Percentiles rank a stretch among this genome's conserved stretches.
Evolutionary conservation across 2,113 vertebrate species (phyloP).

Genomic region (Chionomys nivalis): DNA sequence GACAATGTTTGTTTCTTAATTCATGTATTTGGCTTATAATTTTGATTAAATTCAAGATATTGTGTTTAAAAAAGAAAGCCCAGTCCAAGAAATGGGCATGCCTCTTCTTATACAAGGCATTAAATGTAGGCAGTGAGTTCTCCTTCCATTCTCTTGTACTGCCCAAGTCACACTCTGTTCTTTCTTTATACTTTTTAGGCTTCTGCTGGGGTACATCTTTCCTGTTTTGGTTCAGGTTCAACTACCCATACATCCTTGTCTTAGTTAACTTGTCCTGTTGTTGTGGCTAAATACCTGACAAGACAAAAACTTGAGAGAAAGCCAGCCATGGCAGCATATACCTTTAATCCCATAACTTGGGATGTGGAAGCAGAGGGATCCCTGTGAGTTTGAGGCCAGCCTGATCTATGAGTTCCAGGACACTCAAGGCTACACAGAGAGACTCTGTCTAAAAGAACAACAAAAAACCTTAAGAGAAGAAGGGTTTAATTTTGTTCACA

Average conservation of each 20-base stretch:
- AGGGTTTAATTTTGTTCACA: neutral
- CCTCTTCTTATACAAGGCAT: neutral
- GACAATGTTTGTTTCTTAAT: neutral
- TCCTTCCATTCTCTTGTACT: neutral
- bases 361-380: neutral
- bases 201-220: neutral
- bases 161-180: neutral
- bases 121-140: neutral
- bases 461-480: neutral
- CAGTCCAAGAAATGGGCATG: neutral
- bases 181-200: neutral
- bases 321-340: neutral
- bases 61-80: neutral
- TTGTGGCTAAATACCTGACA: neutral
- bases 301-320: neutral
- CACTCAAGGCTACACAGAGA: neutral
- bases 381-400: neutral
- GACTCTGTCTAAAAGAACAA: neutral
- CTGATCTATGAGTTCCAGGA: neutral
- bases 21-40: neutral
- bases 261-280: neutral
- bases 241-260: neutral
- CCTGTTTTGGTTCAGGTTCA: neutral
- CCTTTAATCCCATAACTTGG: neutral
- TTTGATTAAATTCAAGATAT: neutral